Conservation (phyloP, 2,797 vertebrate species). For the Rhyacichthys aspro region DNA sequence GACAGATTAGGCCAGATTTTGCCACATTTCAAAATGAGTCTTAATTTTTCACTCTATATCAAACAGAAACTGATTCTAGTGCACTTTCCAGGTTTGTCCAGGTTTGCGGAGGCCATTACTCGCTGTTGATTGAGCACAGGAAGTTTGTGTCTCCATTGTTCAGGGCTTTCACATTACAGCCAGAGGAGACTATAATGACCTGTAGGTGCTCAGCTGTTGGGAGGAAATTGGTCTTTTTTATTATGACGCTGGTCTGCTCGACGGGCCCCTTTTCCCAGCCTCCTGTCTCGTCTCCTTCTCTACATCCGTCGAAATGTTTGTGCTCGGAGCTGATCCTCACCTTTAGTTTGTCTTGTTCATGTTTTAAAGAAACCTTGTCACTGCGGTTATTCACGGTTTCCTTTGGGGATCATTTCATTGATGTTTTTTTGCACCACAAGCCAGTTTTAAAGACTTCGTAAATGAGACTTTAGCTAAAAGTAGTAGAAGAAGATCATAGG, state of each 20-base stretch:
- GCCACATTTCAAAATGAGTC: too few relatives aligned
- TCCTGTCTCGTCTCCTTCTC: constrained; percentile 73
- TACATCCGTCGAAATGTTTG: constrained; percentile 78
- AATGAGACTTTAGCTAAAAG: too few relatives aligned
- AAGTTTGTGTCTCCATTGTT: constrained; percentile 51
- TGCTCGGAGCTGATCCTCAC: constrained; percentile 32
- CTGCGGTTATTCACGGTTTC: not conserved
- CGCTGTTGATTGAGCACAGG: constrained; percentile 76
- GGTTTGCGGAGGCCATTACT: constrained; percentile 67
- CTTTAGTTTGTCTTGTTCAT: constrained; percentile 40
- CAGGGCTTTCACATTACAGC: constrained; percentile 65
- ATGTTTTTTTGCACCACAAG: too few relatives aligned
- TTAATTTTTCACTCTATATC: too few relatives aligned
- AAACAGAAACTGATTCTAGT: too few relatives aligned
- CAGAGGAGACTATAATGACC: constrained; percentile 79
- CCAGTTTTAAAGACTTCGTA: too few relatives aligned
- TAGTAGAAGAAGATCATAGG: too few relatives aligned
- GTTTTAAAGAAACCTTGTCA: constrained; percentile 43
- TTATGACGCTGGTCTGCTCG: constrained; percentile 62
- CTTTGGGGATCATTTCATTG: too few relatives aligned
- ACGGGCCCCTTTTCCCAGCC: constrained; percentile 35
- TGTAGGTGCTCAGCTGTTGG: constrained; percentile 82
- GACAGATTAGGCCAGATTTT: too few relatives aligned
- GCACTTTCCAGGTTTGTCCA: constrained; percentile 46
- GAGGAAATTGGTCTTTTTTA: constrained; percentile 82